Evolutionary conservation across 1,140 invertebrate genomes (phyloP), one percentile per base, ranked within the genome.

Genomic region (Aradophagus sp.): DNA sequence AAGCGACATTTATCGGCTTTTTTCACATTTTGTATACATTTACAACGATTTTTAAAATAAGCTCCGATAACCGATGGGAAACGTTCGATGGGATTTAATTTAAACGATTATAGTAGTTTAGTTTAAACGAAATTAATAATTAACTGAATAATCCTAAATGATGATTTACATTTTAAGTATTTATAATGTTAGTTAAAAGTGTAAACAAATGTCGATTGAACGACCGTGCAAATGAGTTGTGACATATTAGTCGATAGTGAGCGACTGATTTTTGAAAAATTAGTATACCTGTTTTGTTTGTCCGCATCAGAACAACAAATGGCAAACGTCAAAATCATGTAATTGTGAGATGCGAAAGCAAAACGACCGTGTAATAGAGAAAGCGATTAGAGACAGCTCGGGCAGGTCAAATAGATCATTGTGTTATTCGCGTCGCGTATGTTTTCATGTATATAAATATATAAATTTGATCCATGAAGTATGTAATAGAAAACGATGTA

Each of bases 381-480:
- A 38, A 62, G 31, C 31, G 56, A 62, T 72, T 72, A 66, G 62
- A 72, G 56, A 67, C 69, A 66, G 56, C 61, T 62, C 69, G 62
- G 69, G 69, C 69, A 72, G 69, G 56, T 67, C 14, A 72, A 62
- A 67, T 32, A 53, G 38, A 58, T 45, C 45, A 66, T 67, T 72
- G 62, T 72, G 69, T 72, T 67, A 67, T 72, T 72, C 62, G 69
- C 69, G 62, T 67, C 44, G 69, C 69, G 44, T 72, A 72, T 19
- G 67, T 52, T 66, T 73, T 38, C 56, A 73, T 73, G 69, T 73
- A 73, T 62, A 72, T 71, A n/a, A 71, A 58, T 63, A 71, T 62
- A 72, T 27, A 66, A 39, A 69, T 55, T 72, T 63, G 55, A 72
- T 56, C 38, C 42, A 66, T 62, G 66, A 50, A 61, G 27, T 62